phyloP scores from a whole-genome alignment of 2,888 invertebrate genomes.

The Ophion costatus region DNA sequence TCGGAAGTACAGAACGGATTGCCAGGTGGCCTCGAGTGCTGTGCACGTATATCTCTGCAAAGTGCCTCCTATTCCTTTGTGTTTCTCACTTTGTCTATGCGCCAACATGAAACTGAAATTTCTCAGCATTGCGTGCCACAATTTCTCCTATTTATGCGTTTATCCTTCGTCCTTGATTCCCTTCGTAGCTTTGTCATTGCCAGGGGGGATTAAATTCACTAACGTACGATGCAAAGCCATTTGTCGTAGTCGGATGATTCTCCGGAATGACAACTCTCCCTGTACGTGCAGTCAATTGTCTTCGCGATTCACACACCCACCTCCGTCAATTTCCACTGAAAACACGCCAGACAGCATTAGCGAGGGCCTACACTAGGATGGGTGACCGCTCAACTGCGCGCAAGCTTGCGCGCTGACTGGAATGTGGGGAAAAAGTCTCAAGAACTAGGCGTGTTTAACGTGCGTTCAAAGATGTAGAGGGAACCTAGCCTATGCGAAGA shows the following conservation, averaged over 20 bases:
- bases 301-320: neutral
- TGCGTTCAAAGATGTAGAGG: too few relatives aligned
- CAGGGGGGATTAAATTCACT: neutral
- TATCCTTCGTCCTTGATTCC: conserved; percentile 7
- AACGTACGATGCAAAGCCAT: neutral
- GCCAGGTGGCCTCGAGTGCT: neutral
- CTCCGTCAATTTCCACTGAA: neutral
- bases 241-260: neutral
- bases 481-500: too few relatives aligned
- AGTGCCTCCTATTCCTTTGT: neutral
- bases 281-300: neutral
- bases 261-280: neutral
- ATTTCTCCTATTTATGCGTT: conserved; percentile 21
- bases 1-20: neutral
- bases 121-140: neutral
- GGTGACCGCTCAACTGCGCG: too few relatives aligned
- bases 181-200: neutral
- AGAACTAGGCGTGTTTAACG: too few relatives aligned
- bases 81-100: neutral
- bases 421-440: too few relatives aligned
- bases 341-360: too few relatives aligned
- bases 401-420: too few relatives aligned
- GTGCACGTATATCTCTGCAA: neutral
- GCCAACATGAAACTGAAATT: neutral
- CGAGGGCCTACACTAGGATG: too few relatives aligned